A percentile compares a stretch with the other conserved stretches of the same genome.
These are phyloP conservation scores for Cybosia mesomella DNA, from an alignment of 2,888 invertebrate species.

Conservation along the genomic window DNA sequence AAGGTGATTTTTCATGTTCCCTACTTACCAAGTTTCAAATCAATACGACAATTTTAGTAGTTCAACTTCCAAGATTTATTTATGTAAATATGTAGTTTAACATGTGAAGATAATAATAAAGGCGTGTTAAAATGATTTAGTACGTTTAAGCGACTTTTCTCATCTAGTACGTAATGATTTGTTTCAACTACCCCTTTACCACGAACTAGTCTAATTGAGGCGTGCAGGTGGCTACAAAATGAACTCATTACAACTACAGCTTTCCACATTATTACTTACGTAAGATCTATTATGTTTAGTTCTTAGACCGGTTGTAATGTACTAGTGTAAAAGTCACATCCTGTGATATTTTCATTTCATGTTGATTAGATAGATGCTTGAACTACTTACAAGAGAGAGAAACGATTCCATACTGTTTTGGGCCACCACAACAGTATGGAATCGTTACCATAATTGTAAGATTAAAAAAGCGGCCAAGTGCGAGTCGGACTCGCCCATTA, in stretches of 20 bases:
- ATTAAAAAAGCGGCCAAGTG: no score
- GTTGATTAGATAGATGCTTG: no score
- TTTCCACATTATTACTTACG: conserved; percentile 44
- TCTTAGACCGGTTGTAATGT: conserved; percentile 13
- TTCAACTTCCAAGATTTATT: no score
- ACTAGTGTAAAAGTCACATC: background rate
- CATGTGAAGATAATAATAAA: background rate
- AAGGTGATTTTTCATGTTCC: no score
- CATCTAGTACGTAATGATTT: conserved; percentile 49
- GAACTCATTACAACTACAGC: conserved; percentile 43
- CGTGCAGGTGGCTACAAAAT: conserved; percentile 51
- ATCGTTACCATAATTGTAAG: no score
- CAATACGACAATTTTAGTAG: no score
- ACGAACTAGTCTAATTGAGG: conserved; percentile 57
- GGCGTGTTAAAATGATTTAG: background rate
- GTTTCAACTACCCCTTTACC: conserved; percentile 55
- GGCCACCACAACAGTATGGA: no score
- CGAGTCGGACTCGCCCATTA: no score
- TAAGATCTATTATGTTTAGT: conserved; percentile 35
- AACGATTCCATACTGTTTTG: no score
- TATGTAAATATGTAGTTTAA: background rate
- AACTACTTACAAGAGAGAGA: no score
- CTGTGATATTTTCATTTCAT: background rate
- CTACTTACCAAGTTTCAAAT: no score
- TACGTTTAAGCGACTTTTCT: conserved; percentile 16